Percentiles rank a stretch among this genome's conserved stretches.
These are phyloP conservation scores for Gryon sp. DNA, from an alignment of 1,140 invertebrate genomes.

Conservation along the genomic window DNA sequence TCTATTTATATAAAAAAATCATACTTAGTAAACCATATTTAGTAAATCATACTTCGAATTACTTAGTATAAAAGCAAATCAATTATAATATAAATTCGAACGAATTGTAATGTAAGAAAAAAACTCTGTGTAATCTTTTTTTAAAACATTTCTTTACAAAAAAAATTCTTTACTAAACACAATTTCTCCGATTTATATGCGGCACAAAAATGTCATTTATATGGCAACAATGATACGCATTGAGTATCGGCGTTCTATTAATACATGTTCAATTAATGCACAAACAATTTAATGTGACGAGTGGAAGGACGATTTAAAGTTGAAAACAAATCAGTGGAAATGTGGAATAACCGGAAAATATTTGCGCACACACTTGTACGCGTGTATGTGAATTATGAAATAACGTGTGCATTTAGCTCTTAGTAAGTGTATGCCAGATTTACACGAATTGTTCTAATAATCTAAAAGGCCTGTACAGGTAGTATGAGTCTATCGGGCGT, in stretches of 20 bases:
- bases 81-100: too few species aligned
- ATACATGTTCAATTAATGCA: constrained; percentile 62
- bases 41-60: too few species aligned
- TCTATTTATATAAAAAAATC: too few species aligned
- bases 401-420: constrained; percentile 4
- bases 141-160: too few species aligned
- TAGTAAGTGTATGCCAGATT: constrained; percentile 59
- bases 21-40: too few species aligned
- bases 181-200: constrained; percentile 1
- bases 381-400: constrained; percentile 59
- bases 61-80: too few species aligned
- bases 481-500: constrained; percentile 35
- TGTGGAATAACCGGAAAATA: constrained; percentile 61
- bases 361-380: constrained; percentile 15
- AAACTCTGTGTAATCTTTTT: constrained; percentile 1
- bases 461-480: constrained; percentile 60
- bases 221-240: constrained; percentile 41
- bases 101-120: too few species aligned
- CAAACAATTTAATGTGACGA: constrained; percentile 58
- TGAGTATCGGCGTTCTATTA: constrained; percentile 49
- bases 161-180: not conserved
- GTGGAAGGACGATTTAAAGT: constrained; percentile 63
- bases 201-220: constrained; percentile 56
- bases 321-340: constrained; percentile 59
- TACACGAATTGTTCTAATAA: constrained; percentile 66